Evolutionary conservation across 1,140 invertebrate species (phyloP), one percentile per base, ranked within the genome.

Genomic region (Lasioglossum baleicum): DNA sequence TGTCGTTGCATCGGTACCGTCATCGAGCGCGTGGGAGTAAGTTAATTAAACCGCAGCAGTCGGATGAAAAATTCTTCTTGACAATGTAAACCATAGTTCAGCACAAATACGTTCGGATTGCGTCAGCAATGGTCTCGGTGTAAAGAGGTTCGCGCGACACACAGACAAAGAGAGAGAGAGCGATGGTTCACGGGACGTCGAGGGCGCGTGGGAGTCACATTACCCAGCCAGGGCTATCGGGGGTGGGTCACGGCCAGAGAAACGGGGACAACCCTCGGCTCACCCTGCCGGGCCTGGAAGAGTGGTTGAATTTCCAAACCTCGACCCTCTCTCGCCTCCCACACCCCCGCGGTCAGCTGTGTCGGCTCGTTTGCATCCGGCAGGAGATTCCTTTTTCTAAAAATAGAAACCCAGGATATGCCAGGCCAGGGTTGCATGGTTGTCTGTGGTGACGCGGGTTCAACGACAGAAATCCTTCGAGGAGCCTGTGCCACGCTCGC

Each of bases 161-260:
- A n/a, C n/a, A n/a, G n/a, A n/a, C n/a, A n/a, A n/a, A n/a, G 2
- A 3, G 35, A 35, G 10, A 48, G 10, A 48, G 44, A 10, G 44
- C 44, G 44, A 48, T 15, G 11, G 56, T 20, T 31, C 48, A 78
- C 35, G n/a, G 53, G 60, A 17, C n/a, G 31, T 53, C 67, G 60
- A 84, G 26, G 35, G 35, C 8, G 42, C 20, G 79, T 75, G 65
- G 67, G 74, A 71, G 61, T 22, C 66, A 74, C 75, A 65, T 58
- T 63, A 79, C 69, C 69, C 81, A 82, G 72, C 84, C 67, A 64
- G 72, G 51, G 71, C 70, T 85, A 61, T 63, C 74, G 44, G 88
- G 17, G 86, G 87, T 90, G 90, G 91, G 91, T 91, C 91, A 92
- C 80, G 91, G 90, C 87, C 90, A 91, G 86, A 86, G 82, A 91